Evolutionary conservation across 2,113 vertebrate species (phyloP).

Genomic region (Cariama cristata): DNA sequence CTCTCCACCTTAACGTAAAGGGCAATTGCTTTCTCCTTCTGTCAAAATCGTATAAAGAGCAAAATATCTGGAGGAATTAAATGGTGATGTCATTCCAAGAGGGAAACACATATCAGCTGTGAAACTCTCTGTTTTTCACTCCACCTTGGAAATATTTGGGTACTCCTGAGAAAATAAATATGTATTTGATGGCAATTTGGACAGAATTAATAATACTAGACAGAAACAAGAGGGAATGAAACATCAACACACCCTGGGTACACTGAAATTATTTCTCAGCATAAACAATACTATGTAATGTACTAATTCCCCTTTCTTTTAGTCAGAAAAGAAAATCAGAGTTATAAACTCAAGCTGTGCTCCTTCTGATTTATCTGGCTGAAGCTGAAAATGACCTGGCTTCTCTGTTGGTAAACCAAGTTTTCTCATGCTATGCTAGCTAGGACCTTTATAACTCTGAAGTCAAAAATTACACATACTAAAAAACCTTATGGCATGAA

Average conservation of each 20-base stretch:
- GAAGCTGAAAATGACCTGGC: background rate
- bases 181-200: conserved; percentile 65
- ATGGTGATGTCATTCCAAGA: conserved; percentile 76
- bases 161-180: conserved; percentile 76
- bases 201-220: conserved; percentile 41
- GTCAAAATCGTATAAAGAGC: conserved; percentile 32
- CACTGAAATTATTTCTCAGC: conserved; percentile 55
- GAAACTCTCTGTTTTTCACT: conserved; percentile 66
- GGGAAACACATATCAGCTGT: conserved; percentile 71
- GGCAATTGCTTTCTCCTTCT: background rate
- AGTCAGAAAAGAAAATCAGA: background rate
- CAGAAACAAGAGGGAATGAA: conserved; percentile 38
- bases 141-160: conserved; percentile 76
- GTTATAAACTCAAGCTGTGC: background rate
- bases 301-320: background rate
- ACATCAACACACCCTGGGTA: conserved; percentile 61
- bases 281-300: conserved; percentile 33
- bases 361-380: background rate
- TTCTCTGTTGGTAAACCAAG: background rate
- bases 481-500: background rate
- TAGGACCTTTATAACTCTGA: background rate
- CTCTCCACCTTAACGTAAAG: background rate
- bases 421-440: background rate
- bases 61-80: conserved; percentile 77
- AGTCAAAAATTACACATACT: background rate